These are phyloP conservation scores for Drosophila yooni DNA, from an alignment of 2,888 invertebrate genomes.

Conservation along the genomic window DNA sequence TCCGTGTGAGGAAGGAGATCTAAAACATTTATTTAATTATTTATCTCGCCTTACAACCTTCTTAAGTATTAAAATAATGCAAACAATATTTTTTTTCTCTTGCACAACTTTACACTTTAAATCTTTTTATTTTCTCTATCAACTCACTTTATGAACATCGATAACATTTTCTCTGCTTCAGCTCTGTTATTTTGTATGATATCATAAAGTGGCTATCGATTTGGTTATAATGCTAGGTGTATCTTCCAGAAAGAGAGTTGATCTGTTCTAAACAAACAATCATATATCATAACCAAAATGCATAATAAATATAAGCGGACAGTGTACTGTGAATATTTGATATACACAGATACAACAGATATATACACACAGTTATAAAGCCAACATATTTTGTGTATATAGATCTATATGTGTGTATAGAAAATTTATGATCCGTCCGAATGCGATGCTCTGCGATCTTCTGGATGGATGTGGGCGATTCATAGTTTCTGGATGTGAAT, in stretches of 20 bases:
- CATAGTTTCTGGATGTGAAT: conserved; percentile 14
- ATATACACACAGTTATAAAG: conserved; percentile 8
- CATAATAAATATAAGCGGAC: not conserved
- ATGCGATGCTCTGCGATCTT: conserved; percentile 13
- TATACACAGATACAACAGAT: conserved; percentile 8
- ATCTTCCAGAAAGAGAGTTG: not conserved
- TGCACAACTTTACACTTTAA: not conserved
- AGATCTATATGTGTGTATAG: not conserved
- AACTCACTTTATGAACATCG: no score
- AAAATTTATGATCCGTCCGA: conserved; percentile 47
- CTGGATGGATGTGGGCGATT: conserved; percentile 12
- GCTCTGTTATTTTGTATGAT: not conserved
- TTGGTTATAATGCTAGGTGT: not conserved
- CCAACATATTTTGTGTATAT: conserved; percentile 2
- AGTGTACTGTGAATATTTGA: not conserved
- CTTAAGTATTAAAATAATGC: no score
- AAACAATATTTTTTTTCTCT: not conserved
- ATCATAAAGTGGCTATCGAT: not conserved
- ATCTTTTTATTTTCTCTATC: not conserved
- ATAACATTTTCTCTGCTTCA: not conserved
- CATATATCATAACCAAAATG: not conserved
- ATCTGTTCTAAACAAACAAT: not conserved
- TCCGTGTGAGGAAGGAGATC: no score
- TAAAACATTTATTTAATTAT: no score
- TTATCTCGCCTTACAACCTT: no score